These are phyloP conservation scores for Aphaenogaster ashmeadi DNA, from an alignment of 1,140 invertebrate species.

Conservation along the genomic window DNA sequence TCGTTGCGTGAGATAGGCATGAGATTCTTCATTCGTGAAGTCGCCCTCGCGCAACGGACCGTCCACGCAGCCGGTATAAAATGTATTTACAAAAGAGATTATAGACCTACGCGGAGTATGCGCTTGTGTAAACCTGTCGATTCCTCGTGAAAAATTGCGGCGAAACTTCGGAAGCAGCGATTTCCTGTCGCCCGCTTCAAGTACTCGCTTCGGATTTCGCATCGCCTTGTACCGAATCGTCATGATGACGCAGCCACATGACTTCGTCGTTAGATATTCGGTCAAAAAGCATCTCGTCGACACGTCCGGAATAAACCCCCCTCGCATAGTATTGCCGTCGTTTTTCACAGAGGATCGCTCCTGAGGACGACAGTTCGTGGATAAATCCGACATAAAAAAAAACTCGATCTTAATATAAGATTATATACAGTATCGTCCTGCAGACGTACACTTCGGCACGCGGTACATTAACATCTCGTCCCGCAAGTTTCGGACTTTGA, in stretches of 20 bases:
- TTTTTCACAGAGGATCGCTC: slow-evolving; percentile 35
- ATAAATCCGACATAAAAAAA: slow-evolving; percentile 13
- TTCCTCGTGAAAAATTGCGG: slow-evolving; percentile 1
- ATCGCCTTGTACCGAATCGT: neutral
- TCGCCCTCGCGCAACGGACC: neutral
- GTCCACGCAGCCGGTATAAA: slow-evolving; percentile 59
- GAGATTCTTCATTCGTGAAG: slow-evolving; percentile 42
- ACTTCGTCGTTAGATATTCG: neutral
- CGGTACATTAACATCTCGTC: slow-evolving; percentile 32
- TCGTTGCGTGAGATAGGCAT: neutral
- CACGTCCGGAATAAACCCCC: neutral
- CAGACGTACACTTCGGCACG: slow-evolving; percentile 7
- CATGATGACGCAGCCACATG: neutral
- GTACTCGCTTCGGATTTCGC: neutral
- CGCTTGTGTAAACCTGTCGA: slow-evolving; percentile 20
- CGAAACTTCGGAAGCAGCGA: neutral
- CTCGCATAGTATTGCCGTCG: neutral
- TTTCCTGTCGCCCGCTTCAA: neutral
- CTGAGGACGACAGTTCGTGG: neutral
- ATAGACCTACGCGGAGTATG: slow-evolving; percentile 5
- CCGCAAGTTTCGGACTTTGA: slow-evolving; percentile 15
- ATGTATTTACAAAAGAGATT: slow-evolving; percentile 71
- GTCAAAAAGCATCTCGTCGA: neutral
- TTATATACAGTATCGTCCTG: slow-evolving; percentile 64
- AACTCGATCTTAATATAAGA: slow-evolving; percentile 38